A percentile compares a stretch with the other conserved stretches of the same genome.
These are phyloP conservation scores for Anisognathus igniventris DNA, from an alignment of 2,797 vertebrate species.

Conservation along the genomic window DNA sequence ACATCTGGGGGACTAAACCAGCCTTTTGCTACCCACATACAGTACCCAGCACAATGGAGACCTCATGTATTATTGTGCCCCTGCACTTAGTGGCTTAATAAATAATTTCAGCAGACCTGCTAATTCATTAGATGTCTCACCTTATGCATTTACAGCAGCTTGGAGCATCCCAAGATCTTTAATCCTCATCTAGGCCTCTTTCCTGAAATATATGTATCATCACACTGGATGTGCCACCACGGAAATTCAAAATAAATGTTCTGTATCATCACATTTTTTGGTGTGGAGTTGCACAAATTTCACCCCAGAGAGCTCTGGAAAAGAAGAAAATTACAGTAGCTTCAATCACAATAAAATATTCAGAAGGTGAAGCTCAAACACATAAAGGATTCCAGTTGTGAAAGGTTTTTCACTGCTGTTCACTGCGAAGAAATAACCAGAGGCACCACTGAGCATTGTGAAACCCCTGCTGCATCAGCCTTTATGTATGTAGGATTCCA, in stretches of 20 bases:
- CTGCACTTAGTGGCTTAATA: background rate
- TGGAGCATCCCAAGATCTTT: background rate
- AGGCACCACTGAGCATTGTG: background rate
- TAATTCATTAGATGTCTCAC: background rate
- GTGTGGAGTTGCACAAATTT: background rate
- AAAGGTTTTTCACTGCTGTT: background rate
- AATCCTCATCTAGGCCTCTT: background rate
- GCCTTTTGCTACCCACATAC: background rate
- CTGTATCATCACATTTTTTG: fast-evolving
- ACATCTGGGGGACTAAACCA: background rate
- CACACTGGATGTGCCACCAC: background rate
- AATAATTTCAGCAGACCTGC: background rate
- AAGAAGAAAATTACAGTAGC: background rate
- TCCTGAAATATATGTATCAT: background rate
- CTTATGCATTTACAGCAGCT: background rate
- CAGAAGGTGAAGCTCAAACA: background rate
- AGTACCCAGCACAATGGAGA: background rate
- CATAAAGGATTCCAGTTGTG: background rate
- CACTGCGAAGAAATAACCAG: background rate
- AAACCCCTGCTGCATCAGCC: background rate
- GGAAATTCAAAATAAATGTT: background rate
- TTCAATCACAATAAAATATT: background rate
- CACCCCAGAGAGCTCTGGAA: background rate
- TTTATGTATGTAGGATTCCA: background rate
- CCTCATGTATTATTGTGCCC: background rate